Evolutionary conservation across 1,140 invertebrate species (phyloP).

Genomic region (Procambarus clarkii): DNA sequence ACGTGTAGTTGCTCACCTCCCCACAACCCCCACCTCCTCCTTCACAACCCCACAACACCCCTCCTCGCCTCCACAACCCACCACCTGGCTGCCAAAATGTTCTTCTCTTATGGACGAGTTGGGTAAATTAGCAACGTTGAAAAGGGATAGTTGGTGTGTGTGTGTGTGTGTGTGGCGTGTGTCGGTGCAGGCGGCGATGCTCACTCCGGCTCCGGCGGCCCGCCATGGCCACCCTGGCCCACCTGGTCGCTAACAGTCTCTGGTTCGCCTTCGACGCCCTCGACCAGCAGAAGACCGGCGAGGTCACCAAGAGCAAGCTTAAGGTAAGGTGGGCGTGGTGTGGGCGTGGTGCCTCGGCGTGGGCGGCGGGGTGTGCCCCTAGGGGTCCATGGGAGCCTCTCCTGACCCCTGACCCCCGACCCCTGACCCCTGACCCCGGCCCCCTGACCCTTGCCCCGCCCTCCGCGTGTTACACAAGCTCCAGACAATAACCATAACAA

Average conservation of each 20-base stretch:
- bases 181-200: slow-evolving; percentile 25
- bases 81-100: too few relatives aligned
- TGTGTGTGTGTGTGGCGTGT: too few relatives aligned
- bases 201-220: slow-evolving; percentile 49
- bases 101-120: too few relatives aligned
- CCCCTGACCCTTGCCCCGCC: slow-evolving; percentile 29
- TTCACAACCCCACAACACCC: too few relatives aligned
- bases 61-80: too few relatives aligned
- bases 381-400: neutral
- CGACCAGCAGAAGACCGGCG: slow-evolving; percentile 71
- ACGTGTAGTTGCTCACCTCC: too few relatives aligned
- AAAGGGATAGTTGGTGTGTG: neutral
- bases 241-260: slow-evolving; percentile 71
- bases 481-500: too few relatives aligned
- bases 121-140: too few relatives aligned
- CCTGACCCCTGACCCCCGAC: too few relatives aligned
- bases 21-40: too few relatives aligned
- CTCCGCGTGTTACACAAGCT: too few relatives aligned
- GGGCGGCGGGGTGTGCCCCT: neutral
- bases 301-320: slow-evolving; percentile 65
- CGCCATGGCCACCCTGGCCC: slow-evolving; percentile 70
- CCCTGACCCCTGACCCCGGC: neutral
- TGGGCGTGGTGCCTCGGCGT: neutral
- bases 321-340: slow-evolving; percentile 57
- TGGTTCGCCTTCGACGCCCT: slow-evolving; percentile 72